Evolutionary conservation across 1,140 invertebrate species (phyloP).

Genomic region (Papilio glaucus): DNA sequence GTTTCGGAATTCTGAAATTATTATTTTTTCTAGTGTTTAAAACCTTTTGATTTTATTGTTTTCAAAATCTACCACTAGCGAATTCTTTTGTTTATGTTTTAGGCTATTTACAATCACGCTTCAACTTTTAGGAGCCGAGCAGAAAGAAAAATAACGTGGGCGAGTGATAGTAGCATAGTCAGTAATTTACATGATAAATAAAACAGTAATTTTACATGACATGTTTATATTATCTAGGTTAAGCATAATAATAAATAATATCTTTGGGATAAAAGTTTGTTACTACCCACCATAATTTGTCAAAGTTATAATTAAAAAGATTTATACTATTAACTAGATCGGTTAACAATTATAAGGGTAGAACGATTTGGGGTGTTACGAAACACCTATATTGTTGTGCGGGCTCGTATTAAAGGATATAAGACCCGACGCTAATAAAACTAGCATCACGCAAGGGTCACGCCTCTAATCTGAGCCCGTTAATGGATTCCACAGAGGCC

Average conservation of each 20-base stretch:
- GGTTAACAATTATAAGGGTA: conserved; percentile 22
- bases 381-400: conserved; percentile 38
- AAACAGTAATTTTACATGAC: too few species aligned
- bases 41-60: too few species aligned
- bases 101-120: too few species aligned
- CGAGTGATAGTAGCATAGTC: too few species aligned
- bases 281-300: not conserved
- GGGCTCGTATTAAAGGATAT: conserved; percentile 40
- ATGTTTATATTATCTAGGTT: not conserved
- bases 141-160: too few species aligned
- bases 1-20: not conserved
- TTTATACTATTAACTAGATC: not conserved
- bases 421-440: conserved; percentile 41
- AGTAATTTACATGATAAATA: too few species aligned
- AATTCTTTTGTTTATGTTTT: too few species aligned
- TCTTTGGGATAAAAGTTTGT: not conserved
- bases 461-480: conserved; percentile 49
- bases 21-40: too few species aligned
- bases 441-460: conserved; percentile 41
- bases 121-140: too few species aligned
- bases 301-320: conserved; percentile 16
- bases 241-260: not conserved
- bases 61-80: too few species aligned
- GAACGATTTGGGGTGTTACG: conserved; percentile 35
- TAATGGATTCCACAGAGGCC: conserved; percentile 59